A percentile compares a stretch with the other conserved stretches of the same genome.
Evolutionary conservation across 2,888 invertebrate species (phyloP).

Genomic region (Agrotis exclamationis): DNA sequence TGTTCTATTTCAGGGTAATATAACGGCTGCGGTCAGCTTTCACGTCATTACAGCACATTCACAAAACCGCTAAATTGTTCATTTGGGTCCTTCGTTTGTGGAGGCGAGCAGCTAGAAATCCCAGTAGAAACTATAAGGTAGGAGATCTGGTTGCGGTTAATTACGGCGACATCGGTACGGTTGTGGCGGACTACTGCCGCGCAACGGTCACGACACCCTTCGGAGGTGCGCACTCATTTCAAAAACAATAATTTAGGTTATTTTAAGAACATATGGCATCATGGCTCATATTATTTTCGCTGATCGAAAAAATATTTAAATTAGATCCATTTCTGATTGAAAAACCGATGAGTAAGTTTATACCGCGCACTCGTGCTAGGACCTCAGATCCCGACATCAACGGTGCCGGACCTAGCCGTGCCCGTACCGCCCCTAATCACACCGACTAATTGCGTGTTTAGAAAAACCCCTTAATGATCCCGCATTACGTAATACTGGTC

Average conservation of each 20-base stretch:
- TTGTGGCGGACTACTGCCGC: slow-evolving; percentile 53
- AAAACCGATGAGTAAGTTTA: neutral
- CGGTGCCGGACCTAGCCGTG: slow-evolving; percentile 27
- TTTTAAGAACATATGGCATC: too few relatives aligned
- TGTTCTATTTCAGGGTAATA: slow-evolving; percentile 18
- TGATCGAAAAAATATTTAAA: too few relatives aligned
- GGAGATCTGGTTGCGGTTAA: slow-evolving; percentile 70
- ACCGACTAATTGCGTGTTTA: slow-evolving; percentile 71
- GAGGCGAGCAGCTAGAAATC: slow-evolving; percentile 46
- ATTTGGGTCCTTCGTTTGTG: slow-evolving; percentile 42
- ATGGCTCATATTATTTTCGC: too few relatives aligned
- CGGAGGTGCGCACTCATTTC: too few relatives aligned
- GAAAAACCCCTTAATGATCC: slow-evolving; percentile 71
- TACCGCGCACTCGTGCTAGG: neutral
- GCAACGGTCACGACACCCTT: slow-evolving; percentile 72
- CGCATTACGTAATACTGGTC: slow-evolving; percentile 53
- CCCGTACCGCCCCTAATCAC: slow-evolving; percentile 70
- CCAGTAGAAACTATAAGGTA: slow-evolving; percentile 45
- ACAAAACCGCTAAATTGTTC: slow-evolving; percentile 45
- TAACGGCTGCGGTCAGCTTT: slow-evolving; percentile 34
- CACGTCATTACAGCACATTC: slow-evolving; percentile 51
- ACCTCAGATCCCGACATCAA: slow-evolving; percentile 41
- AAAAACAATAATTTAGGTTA: too few relatives aligned
- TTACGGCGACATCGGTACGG: slow-evolving; percentile 61
- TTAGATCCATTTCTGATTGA: too few relatives aligned